Conservation (phyloP, 2,888 invertebrate species). For the Euphydryas editha region DNA sequence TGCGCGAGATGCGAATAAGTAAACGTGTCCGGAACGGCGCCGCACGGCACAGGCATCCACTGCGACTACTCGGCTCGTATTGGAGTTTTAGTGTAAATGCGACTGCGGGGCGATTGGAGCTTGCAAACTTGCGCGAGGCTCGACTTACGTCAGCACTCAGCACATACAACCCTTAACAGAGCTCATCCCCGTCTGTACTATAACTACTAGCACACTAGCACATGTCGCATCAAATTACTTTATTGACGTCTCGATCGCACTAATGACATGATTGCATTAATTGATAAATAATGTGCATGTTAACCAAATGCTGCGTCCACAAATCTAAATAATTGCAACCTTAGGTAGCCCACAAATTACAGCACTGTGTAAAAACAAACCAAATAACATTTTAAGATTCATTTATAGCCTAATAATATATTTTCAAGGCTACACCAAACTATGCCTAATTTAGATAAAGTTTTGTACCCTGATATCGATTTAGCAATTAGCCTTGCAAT, state of each 20-base stretch:
- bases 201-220: conserved; percentile 7
- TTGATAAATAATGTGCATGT: conserved; percentile 21
- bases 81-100: conserved; percentile 29
- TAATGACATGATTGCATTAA: conserved; percentile 20
- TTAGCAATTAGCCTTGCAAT: conserved; percentile 23
- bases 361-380: background rate
- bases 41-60: conserved; percentile 64
- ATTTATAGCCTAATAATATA: conserved; percentile 3
- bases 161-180: conserved; percentile 26
- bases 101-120: conserved; percentile 30
- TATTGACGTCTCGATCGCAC: conserved; percentile 12
- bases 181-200: conserved; percentile 24
- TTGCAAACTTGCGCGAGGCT: conserved; percentile 33
- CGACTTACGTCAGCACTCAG: conserved; percentile 33
- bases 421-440: conserved; percentile 24
- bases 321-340: conserved; percentile 2
- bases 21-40: conserved; percentile 55
- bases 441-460: conserved; percentile 27
- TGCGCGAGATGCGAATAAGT: conserved; percentile 52
- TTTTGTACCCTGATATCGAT: conserved; percentile 23
- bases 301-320: conserved; percentile 4
- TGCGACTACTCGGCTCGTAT: conserved; percentile 57
- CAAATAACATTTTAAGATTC: conserved; percentile 25
- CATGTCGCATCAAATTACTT: background rate
- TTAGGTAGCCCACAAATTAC: background rate